Evolutionary conservation across 2,797 vertebrate genomes (phyloP), one percentile per base, ranked within the genome.

Genomic region (Pseudopleuronectes americanus): DNA sequence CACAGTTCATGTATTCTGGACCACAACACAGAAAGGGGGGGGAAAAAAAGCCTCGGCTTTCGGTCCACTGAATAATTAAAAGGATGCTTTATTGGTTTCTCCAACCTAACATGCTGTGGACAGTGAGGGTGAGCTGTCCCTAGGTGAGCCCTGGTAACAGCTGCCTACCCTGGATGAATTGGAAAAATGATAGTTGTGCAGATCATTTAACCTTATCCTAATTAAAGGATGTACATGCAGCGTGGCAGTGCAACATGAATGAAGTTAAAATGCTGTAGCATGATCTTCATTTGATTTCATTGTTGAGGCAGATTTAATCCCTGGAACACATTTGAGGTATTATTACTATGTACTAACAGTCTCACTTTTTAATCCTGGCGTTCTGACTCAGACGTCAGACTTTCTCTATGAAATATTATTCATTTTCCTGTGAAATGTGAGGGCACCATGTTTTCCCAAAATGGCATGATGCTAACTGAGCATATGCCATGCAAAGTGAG

Each of bases 1-100:
- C 12, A 47, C 16, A 48, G 47, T 70, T 60, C 61, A 66, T 77
- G 69, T 85, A 76, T 85, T 84, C 62, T 83, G 52, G 77, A 71
- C 74, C 64, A 78, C 77, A 89, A 77, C 84, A 88, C 67, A 80
- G 57, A 81, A 74, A 80, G 57, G 62, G 59, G 26, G 71, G 75
- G 68, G 3, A 74, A 65, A 74, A 71, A 79, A 75, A 76, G 47
- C 72, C 72, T 57, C 59, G 49, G 76, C 81, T 83, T 87, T 87
- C 28, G 36, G 63, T 81, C 76, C 62, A 79, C 84, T 94, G 84
- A 93, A 93, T 94, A 90, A 94, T 94, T 90, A 87, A 93, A 83
- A 69, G 56, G 80, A 74, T 85, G 79, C 89, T 89, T 90, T 92
- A 90, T 87, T 90, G 83, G 83, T 89, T 89, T 90, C 77, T 77